phyloP scores from a whole-genome alignment of 64 coral and sea anemone genomes.

The Catalaphyllia jardinei region DNA sequence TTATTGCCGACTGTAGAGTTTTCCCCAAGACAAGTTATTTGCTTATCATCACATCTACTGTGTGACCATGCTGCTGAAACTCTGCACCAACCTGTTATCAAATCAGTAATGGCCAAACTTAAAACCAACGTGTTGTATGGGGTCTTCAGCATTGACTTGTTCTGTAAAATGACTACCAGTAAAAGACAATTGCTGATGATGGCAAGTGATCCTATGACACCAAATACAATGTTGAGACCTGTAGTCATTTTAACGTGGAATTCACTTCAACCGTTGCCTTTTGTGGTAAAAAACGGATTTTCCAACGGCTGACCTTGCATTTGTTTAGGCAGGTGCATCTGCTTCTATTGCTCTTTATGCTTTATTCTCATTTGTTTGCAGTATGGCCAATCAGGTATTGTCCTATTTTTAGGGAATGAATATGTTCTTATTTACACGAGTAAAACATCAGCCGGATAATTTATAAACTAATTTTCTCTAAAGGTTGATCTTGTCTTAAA shows the following conservation, averaged over 20 bases:
- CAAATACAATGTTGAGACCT: constrained; percentile 35
- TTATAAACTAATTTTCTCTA: no score
- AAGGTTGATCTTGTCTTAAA: no score
- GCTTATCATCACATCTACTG: no score
- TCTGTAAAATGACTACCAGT: constrained; percentile 49
- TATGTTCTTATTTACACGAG: no score
- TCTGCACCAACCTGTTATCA: constrained; percentile 55
- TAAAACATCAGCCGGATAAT: no score
- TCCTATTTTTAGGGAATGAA: no score
- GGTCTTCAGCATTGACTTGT: constrained; percentile 52
- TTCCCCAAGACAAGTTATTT: no score
- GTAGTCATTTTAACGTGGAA: background rate
- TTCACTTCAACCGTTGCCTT: no score
- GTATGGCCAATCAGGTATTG: background rate
- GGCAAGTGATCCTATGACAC: constrained; percentile 31
- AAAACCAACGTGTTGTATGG: constrained; percentile 59
- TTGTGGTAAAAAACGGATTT: background rate
- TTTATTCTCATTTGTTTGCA: background rate
- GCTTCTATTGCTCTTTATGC: background rate
- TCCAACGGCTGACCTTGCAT: background rate
- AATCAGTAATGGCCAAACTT: constrained; percentile 67
- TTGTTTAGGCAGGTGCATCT: no score
- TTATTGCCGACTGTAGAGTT: no score
- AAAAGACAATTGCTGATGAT: constrained; percentile 51
- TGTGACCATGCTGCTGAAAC: no score